phyloP scores from a whole-genome alignment of 2,797 vertebrate genomes.

The Phoebastria nigripes region DNA sequence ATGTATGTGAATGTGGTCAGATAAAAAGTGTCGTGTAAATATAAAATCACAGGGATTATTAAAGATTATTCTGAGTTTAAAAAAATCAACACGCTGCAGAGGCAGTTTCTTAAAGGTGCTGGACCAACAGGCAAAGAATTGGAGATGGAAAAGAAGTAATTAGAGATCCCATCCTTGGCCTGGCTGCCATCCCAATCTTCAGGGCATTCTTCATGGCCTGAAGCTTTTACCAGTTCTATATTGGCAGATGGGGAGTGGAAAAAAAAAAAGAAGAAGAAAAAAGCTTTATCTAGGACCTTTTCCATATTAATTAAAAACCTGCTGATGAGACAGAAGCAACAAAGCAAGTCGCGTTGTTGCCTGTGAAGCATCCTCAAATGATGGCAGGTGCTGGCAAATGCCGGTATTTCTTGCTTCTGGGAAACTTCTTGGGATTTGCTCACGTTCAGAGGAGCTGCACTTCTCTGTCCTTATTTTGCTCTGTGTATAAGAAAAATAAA shows the following conservation, averaged over 20 bases:
- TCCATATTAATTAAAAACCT: slow-evolving; percentile 12
- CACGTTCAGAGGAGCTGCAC: background rate
- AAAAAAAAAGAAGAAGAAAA: fast-evolving
- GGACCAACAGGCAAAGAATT: background rate
- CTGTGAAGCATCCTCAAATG: background rate
- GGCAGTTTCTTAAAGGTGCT: background rate
- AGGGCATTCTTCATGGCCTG: background rate
- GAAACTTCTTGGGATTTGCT: background rate
- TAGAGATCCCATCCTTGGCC: background rate
- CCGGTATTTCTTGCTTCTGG: background rate
- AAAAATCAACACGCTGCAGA: background rate
- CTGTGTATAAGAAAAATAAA: background rate
- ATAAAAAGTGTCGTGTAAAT: background rate
- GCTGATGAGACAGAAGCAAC: slow-evolving; percentile 13
- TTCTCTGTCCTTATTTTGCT: background rate
- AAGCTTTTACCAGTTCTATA: background rate
- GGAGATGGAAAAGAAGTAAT: background rate
- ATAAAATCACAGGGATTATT: background rate
- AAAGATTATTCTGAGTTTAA: background rate
- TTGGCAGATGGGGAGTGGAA: background rate
- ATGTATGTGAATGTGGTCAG: background rate
- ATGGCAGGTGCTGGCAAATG: background rate
- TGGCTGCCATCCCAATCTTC: background rate
- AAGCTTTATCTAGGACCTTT: background rate
- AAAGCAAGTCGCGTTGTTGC: background rate